Evolutionary conservation across 2,888 invertebrate species (phyloP), one percentile per base, ranked within the genome.

Genomic region (Mythimna lalbum): DNA sequence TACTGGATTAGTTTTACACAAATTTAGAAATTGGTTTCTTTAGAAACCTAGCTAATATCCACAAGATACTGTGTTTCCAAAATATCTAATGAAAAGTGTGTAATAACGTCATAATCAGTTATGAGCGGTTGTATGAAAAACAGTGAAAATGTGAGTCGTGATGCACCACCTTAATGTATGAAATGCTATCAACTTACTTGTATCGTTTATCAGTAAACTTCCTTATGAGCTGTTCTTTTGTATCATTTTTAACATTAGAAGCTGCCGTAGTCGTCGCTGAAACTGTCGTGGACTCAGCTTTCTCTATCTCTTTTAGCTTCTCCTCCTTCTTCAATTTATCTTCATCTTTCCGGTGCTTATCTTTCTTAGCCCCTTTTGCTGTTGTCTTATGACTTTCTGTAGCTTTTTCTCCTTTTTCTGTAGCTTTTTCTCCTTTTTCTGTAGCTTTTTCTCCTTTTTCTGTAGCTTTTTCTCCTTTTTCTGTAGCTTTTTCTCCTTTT

Each of bases 111-210:
- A n/a, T n/a, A n/a, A n/a, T n/a, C n/a, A n/a, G n/a, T n/a, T n/a
- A n/a, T n/a, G n/a, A n/a, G n/a, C n/a, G n/a, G n/a, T n/a, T n/a
- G n/a, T n/a, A n/a, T n/a, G n/a, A n/a, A n/a, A n/a, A n/a, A n/a
- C n/a, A n/a, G n/a, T n/a, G n/a, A n/a, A n/a, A n/a, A n/a, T n/a
- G n/a, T n/a, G n/a, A n/a, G n/a, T n/a, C n/a, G n/a, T n/a, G n/a
- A n/a, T n/a, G n/a, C n/a, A n/a, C n/a, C n/a, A n/a, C n/a, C n/a
- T n/a, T n/a, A n/a, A n/a, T n/a, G n/a, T n/a, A n/a, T n/a, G n/a
- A n/a, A n/a, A n/a, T n/a, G n/a, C n/a, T n/a, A n/a, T 6, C 9
- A 31, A 55, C 77, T 72, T 60, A 81, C 81, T n/a, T 31, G 14
- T 17, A 72, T 0, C 71, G 39, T 10, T 47, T 68, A 36, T 14